phyloP scores from a whole-genome alignment of 2,888 invertebrate genomes.

The Taphrorychus bicolor region DNA sequence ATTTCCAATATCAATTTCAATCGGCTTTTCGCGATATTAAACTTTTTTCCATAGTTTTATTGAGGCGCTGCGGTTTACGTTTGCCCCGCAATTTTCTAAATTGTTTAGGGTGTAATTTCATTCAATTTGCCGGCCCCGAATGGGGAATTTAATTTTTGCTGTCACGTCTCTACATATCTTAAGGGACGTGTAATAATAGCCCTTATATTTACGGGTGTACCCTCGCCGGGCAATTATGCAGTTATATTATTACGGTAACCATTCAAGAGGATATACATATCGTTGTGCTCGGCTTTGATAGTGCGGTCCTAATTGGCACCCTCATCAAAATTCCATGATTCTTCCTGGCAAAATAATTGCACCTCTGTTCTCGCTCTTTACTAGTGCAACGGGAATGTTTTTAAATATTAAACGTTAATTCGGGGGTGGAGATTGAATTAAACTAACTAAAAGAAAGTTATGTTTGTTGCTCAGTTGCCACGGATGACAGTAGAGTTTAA shows the following conservation, averaged over 20 bases:
- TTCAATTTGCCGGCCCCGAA: not conserved
- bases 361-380: not conserved
- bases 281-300: conserved; percentile 17
- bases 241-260: conserved; percentile 31
- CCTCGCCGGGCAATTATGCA: conserved; percentile 23
- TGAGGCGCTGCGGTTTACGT: not conserved
- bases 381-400: not conserved
- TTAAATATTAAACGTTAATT: not conserved
- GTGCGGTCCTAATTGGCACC: conserved; percentile 17
- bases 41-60: conserved; percentile 7
- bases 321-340: conserved; percentile 18
- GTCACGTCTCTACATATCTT: not conserved
- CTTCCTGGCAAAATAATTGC: conserved; percentile 5
- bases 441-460: too few relatives aligned
- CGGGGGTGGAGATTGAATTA: not conserved
- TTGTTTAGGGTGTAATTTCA: not conserved
- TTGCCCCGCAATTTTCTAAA: not conserved
- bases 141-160: not conserved
- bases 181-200: conserved; percentile 1
- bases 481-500: not conserved
- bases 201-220: conserved; percentile 13
- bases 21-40: conserved; percentile 4
- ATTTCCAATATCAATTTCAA: conserved; percentile 15
- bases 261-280: conserved; percentile 25
- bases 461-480: too few relatives aligned